Evolutionary conservation across 2,888 invertebrate species (phyloP).

Genomic region (Athalia cordata): DNA sequence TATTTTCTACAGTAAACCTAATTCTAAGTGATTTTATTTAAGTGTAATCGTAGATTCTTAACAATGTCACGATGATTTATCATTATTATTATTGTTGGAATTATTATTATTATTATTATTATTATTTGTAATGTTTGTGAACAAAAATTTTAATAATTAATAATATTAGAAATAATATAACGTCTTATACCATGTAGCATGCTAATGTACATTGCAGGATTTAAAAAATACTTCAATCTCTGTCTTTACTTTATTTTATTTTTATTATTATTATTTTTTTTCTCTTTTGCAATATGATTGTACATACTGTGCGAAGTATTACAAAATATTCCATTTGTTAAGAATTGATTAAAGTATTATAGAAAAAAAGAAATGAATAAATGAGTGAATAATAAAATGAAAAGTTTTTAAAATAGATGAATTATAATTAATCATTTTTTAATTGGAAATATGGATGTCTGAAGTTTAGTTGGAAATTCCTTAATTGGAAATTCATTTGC

Average conservation of each 20-base stretch:
- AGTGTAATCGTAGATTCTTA: neutral
- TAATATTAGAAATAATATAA: neutral
- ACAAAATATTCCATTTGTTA: constrained; percentile 71
- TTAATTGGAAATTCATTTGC: no score
- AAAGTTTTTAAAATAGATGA: neutral
- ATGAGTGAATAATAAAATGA: neutral
- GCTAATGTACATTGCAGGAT: constrained; percentile 30
- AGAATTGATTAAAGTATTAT: constrained; percentile 68
- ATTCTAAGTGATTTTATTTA: constrained; percentile 18
- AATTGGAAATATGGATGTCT: neutral
- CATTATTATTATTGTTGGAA: constrained; percentile 1
- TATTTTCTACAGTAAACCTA: constrained; percentile 49
- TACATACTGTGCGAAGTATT: constrained; percentile 67
- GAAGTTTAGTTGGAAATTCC: no score
- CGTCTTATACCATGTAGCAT: neutral
- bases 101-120: no score
- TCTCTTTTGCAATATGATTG: constrained; percentile 57
- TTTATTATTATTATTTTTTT: constrained; percentile 9
- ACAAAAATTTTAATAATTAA: no score
- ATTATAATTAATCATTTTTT: neutral
- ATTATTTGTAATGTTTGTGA: constrained; percentile 1
- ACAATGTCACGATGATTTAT: constrained; percentile 1
- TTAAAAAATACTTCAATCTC: constrained; percentile 37
- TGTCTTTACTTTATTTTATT: constrained; percentile 32
- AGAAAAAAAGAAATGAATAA: constrained; percentile 53